These are phyloP conservation scores for Microctenopoma stevenorrisi DNA, from an alignment of 2,797 vertebrate genomes.

Conservation along the genomic window DNA sequence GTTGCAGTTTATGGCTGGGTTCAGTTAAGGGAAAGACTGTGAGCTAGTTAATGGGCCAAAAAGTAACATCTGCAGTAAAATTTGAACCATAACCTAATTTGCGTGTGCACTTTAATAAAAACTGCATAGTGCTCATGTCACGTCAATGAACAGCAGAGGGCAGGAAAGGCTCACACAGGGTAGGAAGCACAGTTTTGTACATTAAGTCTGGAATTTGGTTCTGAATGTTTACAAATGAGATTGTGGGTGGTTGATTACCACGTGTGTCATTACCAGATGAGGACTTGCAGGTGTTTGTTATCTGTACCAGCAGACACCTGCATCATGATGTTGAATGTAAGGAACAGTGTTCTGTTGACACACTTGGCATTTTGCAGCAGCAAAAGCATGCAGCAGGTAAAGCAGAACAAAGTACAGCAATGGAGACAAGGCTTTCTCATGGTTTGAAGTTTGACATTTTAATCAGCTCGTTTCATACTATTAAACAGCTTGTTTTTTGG, in stretches of 20 bases:
- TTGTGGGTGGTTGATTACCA: background rate
- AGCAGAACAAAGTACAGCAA: too few relatives aligned
- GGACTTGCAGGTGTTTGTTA: background rate
- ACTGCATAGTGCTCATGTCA: background rate
- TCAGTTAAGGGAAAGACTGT: too few relatives aligned
- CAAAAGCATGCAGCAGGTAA: background rate
- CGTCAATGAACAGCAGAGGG: slow-evolving; percentile 55
- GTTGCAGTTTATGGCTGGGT: too few relatives aligned
- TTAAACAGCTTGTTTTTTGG: too few relatives aligned
- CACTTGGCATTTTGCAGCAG: slow-evolving; percentile 7
- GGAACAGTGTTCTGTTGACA: background rate
- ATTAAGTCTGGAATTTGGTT: background rate
- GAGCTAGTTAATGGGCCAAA: too few relatives aligned
- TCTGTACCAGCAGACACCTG: background rate
- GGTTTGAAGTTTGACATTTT: too few relatives aligned
- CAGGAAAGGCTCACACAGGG: slow-evolving; percentile 29
- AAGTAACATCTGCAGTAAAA: too few relatives aligned
- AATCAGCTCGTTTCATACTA: too few relatives aligned
- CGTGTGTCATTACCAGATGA: background rate
- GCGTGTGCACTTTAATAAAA: too few relatives aligned
- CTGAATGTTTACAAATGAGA: background rate
- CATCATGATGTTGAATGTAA: background rate
- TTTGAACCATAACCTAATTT: too few relatives aligned
- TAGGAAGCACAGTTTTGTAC: background rate
- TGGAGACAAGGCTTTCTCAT: too few relatives aligned